Evolutionary conservation across 2,797 vertebrate species (phyloP), one percentile per base, ranked within the genome.

Genomic region (Pipistrellus kuhlii): DNA sequence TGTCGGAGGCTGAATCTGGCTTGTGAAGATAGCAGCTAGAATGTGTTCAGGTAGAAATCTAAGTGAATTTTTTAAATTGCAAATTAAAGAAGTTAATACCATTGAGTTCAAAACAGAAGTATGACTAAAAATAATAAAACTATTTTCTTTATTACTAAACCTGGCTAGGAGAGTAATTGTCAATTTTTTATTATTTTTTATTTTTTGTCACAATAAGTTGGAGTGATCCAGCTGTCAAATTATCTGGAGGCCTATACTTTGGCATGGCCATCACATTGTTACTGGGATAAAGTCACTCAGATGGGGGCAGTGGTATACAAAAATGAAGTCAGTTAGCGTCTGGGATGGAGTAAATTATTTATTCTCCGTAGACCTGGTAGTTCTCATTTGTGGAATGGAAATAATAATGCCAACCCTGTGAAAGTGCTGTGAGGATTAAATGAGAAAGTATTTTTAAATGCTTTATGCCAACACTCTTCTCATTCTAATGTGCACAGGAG

Each of bases 61-160:
- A 57, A 53, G 3, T 27, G 73, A 93, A 23, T 85, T 73, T 82
- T 94, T 68, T 62, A 17, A 69, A 73, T 32, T 84, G 13, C 48
- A 90, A 68, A 78, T 87, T 64, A 44, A 90, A 86, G 10, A 73
- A 75, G 27, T 80, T 53, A 88, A 38, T 66, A 89, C 0, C 48
- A 82, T 48, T 82, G 88, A 53, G 35, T 72, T 91, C 30, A 85
- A 87, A 95, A 93, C 14, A 86, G 66, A 94, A 35, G 25, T 71
- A 9, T 76, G 55, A 71, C 44, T 88, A 80, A 95, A 94, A 86
- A 48, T 66, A 78, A 91, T 73, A 6, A 78, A 84, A 89, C 11
- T 25, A 46, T 66, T 93, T 93, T 91, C 78, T 86, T 76, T 88
- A 17, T 82, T n/a, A 81, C 35, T 86, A 53, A 11, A 78, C 30